These are phyloP conservation scores for Drosophila parabipectinata DNA, from an alignment of 1,140 invertebrate genomes.

Conservation along the genomic window DNA sequence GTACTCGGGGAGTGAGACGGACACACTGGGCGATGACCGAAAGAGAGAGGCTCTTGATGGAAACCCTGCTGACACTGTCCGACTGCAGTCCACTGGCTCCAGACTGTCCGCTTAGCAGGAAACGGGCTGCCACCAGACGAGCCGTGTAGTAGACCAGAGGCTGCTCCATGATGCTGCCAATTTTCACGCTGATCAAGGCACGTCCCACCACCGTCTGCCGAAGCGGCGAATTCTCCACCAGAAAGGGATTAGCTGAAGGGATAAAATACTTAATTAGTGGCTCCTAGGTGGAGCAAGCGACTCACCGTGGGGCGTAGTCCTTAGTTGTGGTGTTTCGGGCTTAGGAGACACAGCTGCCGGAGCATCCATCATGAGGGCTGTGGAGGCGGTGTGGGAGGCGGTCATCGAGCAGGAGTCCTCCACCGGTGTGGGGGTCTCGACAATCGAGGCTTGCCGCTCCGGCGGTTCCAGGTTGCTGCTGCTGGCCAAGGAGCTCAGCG, in stretches of 20 bases:
- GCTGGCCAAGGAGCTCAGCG: constrained; percentile 72
- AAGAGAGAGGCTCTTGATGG: constrained; percentile 91
- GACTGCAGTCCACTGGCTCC: constrained; percentile 85
- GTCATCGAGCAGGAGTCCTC: constrained; percentile 65
- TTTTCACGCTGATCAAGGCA: constrained; percentile 66
- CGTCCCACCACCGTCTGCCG: constrained; percentile 56
- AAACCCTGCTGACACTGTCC: constrained; percentile 90
- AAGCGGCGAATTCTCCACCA: constrained; percentile 59
- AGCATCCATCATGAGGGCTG: constrained; percentile 68
- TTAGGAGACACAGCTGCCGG: constrained; percentile 20
- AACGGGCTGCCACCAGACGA: constrained; percentile 84
- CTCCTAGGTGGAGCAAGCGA: constrained; percentile 5
- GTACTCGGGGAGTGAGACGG: constrained; percentile 87
- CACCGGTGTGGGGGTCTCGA: constrained; percentile 60
- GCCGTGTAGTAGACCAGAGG: constrained; percentile 71
- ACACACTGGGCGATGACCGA: constrained; percentile 89
- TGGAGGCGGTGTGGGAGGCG: constrained; percentile 71
- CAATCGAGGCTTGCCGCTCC: constrained; percentile 60
- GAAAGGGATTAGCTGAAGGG: constrained; percentile 74
- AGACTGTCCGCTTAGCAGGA: constrained; percentile 88
- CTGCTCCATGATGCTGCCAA: constrained; percentile 80
- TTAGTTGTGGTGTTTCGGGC: constrained; percentile 47
- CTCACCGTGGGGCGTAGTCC: constrained; percentile 70
- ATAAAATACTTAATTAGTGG: constrained; percentile 60
- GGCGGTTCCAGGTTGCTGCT: constrained; percentile 42